Conservation (phyloP, 2,797 vertebrate species). For the Phataginus tricuspis region DNA sequence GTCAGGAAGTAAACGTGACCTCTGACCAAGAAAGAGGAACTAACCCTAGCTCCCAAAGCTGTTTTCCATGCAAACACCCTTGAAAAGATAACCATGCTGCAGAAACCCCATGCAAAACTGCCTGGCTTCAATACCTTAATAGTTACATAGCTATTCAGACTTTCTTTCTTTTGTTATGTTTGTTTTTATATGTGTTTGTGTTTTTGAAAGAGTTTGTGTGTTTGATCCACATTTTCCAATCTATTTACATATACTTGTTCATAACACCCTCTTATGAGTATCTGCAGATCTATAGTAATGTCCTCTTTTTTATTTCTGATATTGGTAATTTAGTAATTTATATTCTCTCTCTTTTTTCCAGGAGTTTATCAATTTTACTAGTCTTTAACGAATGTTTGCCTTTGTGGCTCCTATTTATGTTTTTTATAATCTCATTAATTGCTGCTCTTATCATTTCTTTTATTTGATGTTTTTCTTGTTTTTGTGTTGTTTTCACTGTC, state of each 20-base stretch:
- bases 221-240: neutral
- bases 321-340: neutral
- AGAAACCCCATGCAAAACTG: neutral
- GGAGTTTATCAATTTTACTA: neutral
- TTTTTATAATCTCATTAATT: neutral
- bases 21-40: neutral
- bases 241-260: neutral
- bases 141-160: neutral
- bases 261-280: neutral
- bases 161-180: neutral
- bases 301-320: neutral
- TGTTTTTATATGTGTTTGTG: neutral
- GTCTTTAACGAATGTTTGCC: neutral
- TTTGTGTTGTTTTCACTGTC: neutral
- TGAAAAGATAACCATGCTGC: neutral
- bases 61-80: neutral
- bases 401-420: neutral
- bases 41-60: neutral
- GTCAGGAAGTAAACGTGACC: neutral
- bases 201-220: neutral
- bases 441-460: neutral
- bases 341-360: neutral
- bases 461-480: neutral
- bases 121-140: neutral
- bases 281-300: neutral